Evolutionary conservation across 1,140 invertebrate species (phyloP).

Genomic region (Drosophila punjabiensis): DNA sequence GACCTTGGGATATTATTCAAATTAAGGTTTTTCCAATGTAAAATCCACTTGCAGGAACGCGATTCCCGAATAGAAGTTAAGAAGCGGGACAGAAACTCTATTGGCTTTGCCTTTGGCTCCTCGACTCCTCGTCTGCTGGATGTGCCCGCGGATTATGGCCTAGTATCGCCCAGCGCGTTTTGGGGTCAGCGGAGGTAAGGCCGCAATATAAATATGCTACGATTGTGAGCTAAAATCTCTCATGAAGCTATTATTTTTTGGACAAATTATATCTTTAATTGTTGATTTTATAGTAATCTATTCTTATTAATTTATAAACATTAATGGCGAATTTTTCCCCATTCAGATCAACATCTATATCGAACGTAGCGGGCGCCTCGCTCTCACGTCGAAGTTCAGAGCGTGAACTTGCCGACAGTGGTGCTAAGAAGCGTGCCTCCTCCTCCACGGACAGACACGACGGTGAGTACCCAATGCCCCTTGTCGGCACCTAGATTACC

Average conservation of each 20-base stretch:
- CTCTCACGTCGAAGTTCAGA: slow-evolving; percentile 93
- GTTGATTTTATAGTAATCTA: not conserved
- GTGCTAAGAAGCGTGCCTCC: slow-evolving; percentile 92
- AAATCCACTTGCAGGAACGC: slow-evolving; percentile 87
- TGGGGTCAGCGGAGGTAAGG: slow-evolving; percentile 91
- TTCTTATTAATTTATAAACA: not conserved
- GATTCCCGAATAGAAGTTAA: slow-evolving; percentile 93
- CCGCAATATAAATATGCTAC: not conserved
- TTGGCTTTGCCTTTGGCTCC: slow-evolving; percentile 94
- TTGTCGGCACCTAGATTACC: slow-evolving; percentile 2
- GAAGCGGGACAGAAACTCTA: slow-evolving; percentile 89
- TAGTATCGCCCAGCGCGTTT: slow-evolving; percentile 87
- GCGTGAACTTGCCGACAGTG: slow-evolving; percentile 91
- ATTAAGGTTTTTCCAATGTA: not conserved
- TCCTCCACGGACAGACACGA: slow-evolving; percentile 91
- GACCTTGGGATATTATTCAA: not conserved
- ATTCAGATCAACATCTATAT: slow-evolving; percentile 93
- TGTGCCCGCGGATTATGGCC: slow-evolving; percentile 90
- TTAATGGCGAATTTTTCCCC: not conserved
- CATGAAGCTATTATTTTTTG: slow-evolving; percentile 8
- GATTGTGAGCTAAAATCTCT: not conserved
- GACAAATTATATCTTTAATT: no score
- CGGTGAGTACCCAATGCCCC: slow-evolving; percentile 86
- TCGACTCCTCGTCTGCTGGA: slow-evolving; percentile 95
- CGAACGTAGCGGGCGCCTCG: slow-evolving; percentile 91